Evolutionary conservation across 2,888 invertebrate species (phyloP).

Genomic region (Dynastes grantii): DNA sequence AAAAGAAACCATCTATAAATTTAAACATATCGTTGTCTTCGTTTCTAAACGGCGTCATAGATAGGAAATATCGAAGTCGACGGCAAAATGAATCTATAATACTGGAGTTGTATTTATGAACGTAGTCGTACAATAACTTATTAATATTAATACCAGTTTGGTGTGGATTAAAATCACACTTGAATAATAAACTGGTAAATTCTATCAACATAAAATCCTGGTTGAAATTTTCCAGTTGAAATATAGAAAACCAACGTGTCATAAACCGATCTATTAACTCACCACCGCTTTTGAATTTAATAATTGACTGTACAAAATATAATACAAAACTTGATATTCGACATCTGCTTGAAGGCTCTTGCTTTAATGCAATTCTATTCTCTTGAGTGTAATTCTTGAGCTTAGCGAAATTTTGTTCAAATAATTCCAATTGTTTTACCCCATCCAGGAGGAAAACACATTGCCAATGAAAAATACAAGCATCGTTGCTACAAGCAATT

Average conservation of each 20-base stretch:
- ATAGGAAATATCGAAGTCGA: conserved; percentile 22
- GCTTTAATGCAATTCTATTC: neutral
- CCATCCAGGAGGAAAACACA: conserved; percentile 26
- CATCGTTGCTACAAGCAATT: neutral
- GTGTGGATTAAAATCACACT: neutral
- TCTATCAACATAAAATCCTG: conserved; percentile 26
- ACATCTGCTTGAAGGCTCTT: neutral
- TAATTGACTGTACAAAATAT: neutral
- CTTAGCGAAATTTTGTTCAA: neutral
- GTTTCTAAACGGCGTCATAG: neutral
- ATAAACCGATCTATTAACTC: conserved; percentile 29
- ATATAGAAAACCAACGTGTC: neutral
- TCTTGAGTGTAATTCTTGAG: conserved; percentile 7
- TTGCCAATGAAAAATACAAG: conserved; percentile 9
- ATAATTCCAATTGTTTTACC: neutral
- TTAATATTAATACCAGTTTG: conserved; percentile 32
- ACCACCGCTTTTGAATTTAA: conserved; percentile 14
- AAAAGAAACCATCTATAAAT: conserved; percentile 31
- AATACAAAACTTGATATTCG: conserved; percentile 26
- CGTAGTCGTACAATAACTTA: conserved; percentile 18
- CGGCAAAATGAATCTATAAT: conserved; percentile 33
- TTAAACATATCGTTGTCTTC: conserved; percentile 5
- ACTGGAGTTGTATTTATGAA: conserved; percentile 22
- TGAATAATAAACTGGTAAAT: conserved; percentile 23
- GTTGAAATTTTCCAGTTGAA: conserved; percentile 1